Percentiles rank a stretch among this genome's conserved stretches.
These are phyloP conservation scores for Pristionchus pacificus DNA, from an alignment of 1,140 invertebrate species.

Conservation along the genomic window DNA sequence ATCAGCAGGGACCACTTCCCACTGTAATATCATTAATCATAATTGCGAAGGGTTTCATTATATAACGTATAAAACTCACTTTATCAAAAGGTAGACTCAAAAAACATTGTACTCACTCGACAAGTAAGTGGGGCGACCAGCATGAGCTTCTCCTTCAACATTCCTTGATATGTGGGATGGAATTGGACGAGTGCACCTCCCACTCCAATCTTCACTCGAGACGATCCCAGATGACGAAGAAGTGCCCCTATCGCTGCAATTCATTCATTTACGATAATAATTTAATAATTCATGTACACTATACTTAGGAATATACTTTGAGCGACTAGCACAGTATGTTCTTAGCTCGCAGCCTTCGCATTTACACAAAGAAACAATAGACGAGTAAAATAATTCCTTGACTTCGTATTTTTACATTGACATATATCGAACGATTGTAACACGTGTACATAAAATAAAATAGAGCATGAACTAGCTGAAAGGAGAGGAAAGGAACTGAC, in stretches of 20 bases:
- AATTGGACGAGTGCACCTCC: constrained; percentile 57
- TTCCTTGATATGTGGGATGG: constrained; percentile 53
- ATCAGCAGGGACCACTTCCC: constrained; percentile 55
- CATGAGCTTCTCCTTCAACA: constrained; percentile 48
- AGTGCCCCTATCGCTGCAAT: constrained; percentile 53
- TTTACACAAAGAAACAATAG: too few relatives aligned
- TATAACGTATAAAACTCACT: too few relatives aligned
- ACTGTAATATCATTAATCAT: too few relatives aligned
- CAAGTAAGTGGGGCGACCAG: constrained; percentile 43
- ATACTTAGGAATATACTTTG: too few relatives aligned
- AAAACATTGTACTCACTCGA: neutral
- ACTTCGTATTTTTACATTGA: too few relatives aligned
- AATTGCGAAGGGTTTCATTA: too few relatives aligned
- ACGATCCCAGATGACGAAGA: constrained; percentile 45
- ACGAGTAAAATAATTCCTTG: too few relatives aligned
- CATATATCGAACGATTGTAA: constrained; percentile 15
- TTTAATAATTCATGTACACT: too few relatives aligned
- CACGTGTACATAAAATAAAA: neutral
- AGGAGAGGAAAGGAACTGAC: constrained; percentile 28
- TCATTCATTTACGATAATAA: neutral
- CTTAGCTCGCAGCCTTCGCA: too few relatives aligned
- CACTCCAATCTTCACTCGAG: constrained; percentile 51
- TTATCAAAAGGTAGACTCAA: too few relatives aligned
- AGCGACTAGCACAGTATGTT: too few relatives aligned
- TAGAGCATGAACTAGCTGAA: constrained; percentile 14